Evolutionary conservation across 2,888 invertebrate species (phyloP).

Genomic region (Campopleginae sp.): DNA sequence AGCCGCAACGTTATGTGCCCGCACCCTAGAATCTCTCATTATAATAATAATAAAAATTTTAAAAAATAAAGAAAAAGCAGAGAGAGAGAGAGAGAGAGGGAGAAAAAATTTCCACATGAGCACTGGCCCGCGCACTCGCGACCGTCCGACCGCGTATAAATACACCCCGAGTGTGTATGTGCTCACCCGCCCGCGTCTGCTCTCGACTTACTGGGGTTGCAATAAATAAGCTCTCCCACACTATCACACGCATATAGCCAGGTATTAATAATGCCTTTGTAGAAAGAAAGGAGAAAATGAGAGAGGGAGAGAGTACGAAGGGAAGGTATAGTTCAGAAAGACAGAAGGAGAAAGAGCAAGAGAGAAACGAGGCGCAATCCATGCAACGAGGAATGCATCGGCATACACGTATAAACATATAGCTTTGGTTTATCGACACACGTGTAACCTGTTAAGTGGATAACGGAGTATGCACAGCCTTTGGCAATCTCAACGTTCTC

Average conservation of each 20-base stretch:
- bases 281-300: conserved; percentile 58
- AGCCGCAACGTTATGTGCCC: conserved; percentile 67
- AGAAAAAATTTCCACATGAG: conserved; percentile 75
- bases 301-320: conserved; percentile 45
- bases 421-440: conserved; percentile 55
- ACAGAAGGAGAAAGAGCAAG: conserved; percentile 45
- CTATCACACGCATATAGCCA: conserved; percentile 67
- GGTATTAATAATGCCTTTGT: conserved; percentile 67
- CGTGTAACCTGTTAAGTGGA: conserved; percentile 56
- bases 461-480: conserved; percentile 47
- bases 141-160: conserved; percentile 72
- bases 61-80: conserved; percentile 35
- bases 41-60: conserved; percentile 73
- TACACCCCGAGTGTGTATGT: conserved; percentile 70
- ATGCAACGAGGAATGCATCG: conserved; percentile 61
- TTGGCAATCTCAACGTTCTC: conserved; percentile 46
- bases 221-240: conserved; percentile 64
- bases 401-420: conserved; percentile 47
- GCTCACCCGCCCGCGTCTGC: conserved; percentile 67
- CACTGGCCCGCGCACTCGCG: conserved; percentile 67
- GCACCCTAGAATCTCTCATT: conserved; percentile 78
- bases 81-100: conserved; percentile 43
- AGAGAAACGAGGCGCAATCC: conserved; percentile 38
- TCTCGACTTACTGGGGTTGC: conserved; percentile 57
- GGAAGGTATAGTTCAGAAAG: conserved; percentile 31